Evolutionary conservation across 2,113 vertebrate genomes (phyloP).

Genomic region (Microcebus murinus): DNA sequence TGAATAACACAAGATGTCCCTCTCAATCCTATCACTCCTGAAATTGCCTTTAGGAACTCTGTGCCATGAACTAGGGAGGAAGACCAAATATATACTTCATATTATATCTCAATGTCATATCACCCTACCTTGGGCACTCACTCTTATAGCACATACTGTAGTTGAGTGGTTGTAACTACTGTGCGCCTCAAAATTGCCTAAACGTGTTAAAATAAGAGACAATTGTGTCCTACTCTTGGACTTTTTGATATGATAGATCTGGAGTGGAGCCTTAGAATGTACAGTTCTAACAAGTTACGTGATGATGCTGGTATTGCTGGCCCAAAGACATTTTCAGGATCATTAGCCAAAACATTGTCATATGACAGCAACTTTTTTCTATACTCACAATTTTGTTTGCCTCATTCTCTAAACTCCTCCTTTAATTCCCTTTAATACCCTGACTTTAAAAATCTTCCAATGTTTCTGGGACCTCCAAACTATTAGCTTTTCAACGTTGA

Average conservation of each 20-base stretch:
- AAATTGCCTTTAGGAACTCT: neutral
- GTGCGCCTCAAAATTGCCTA: neutral
- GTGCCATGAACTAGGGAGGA: neutral
- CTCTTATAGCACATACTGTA: neutral
- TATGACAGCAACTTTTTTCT: neutral
- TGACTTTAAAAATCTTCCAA: neutral
- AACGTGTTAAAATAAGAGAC: neutral
- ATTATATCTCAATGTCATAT: neutral
- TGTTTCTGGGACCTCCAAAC: neutral
- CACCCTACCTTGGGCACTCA: neutral
- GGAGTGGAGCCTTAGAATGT: neutral
- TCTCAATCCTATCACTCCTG: neutral
- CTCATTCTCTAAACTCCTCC: neutral
- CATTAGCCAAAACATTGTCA: neutral
- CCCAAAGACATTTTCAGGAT: neutral
- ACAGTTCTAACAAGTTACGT: neutral
- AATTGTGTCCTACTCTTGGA: neutral
- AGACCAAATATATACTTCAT: neutral
- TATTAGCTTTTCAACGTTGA: neutral
- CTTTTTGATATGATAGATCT: neutral
- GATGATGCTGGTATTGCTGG: too few relatives aligned
- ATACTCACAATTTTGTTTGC: neutral
- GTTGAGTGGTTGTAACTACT: neutral
- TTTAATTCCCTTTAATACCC: neutral
- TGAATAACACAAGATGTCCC: neutral